Evolutionary conservation across 2,797 vertebrate species (phyloP), one percentile per base, ranked within the genome.

Genomic region (Propithecus perrieri): DNA sequence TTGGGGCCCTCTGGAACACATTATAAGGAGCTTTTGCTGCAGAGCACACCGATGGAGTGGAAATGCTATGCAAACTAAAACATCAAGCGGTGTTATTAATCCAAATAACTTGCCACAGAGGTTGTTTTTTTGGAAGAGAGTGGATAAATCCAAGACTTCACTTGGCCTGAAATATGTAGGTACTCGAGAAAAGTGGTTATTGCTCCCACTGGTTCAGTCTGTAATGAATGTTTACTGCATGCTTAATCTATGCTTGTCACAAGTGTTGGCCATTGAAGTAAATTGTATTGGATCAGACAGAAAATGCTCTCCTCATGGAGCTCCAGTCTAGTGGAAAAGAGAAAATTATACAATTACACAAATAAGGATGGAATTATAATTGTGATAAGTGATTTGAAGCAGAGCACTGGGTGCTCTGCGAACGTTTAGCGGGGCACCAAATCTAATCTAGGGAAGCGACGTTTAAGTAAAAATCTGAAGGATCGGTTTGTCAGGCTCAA

Each of bases 101-200:
- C 85, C 91, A 97, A 95, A 94, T 94, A 80, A 87, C 41, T 93
- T 81, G 95, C 80, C 65, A 59, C 89, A 78, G 89, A 89, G 88
- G 85, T 55, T 97, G 84, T 94, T 97, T 96, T 97, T 93, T 97
- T 95, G 96, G 92, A 97, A 96, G 48, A 95, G 24, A 72, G 50
- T 75, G 63, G 67, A 93, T 97, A 95, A 97, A 97, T 86, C 83
- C 28, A 74, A 85, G 53, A 74, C 50, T 81, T 95, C 30, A 26
- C 67, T 96, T 97, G 83, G 97, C 85, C 83, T 94, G 87, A 96
- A 96, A 96, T 91, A 69, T 41, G 41, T 74, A 97, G 88, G 91
- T 97, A 97, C 96, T 98, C 83, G 86, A 94, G 94, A 91, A 91
- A 96, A 97, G 97, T 61, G 79, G 93, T 97, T 93, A 95, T 93